Evolutionary conservation across 1,140 invertebrate species (phyloP), one percentile per base, ranked within the genome.

Genomic region (Eulimnadia texana): DNA sequence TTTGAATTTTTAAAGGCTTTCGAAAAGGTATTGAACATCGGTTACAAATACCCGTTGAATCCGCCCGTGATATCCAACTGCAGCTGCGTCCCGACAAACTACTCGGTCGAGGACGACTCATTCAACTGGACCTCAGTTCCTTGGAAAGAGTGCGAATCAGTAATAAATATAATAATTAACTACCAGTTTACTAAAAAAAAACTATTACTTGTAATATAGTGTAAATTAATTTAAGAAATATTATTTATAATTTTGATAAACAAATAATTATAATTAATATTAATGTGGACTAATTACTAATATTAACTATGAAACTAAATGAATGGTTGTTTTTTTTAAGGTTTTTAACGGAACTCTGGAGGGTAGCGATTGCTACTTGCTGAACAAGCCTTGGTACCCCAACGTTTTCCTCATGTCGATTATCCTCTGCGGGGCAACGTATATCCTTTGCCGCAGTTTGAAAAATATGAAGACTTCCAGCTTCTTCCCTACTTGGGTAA

Each of bases 391-490:
- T 58, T 67, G 70, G 61, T 67, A 75, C 19, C 75, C 78, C 24
- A 78, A 82, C 67, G 74, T 74, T 50, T 74, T 72, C 64, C 67
- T 74, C 2, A 69, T 75, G 62, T 73, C 71, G 9, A 20, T 72
- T 29, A 59, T 74, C 16, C 62, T 74, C 11, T 74, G 75, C 57
- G 58, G 70, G 49, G 65, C 67, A 16, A 72, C 74, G 13, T 75
- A 73, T 60, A 58, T 65, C n/a, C 59, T 73, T 10, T 69, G 70
- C 54, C 58, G 70, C 23, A 63, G 64, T 3, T 56, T 74, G 9
- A 71, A 72, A 56, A 63, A 66, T 29, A 66, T 67, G 33, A 65
- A 65, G 49, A 67, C 29, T 13, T 65, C 68, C 22, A 59, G 66
- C 11, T 72, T 67, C 57, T 73, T 73, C 50, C 70, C 69, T n/a